phyloP scores from a whole-genome alignment of 2,888 invertebrate genomes.

The Horisme vitalbata region DNA sequence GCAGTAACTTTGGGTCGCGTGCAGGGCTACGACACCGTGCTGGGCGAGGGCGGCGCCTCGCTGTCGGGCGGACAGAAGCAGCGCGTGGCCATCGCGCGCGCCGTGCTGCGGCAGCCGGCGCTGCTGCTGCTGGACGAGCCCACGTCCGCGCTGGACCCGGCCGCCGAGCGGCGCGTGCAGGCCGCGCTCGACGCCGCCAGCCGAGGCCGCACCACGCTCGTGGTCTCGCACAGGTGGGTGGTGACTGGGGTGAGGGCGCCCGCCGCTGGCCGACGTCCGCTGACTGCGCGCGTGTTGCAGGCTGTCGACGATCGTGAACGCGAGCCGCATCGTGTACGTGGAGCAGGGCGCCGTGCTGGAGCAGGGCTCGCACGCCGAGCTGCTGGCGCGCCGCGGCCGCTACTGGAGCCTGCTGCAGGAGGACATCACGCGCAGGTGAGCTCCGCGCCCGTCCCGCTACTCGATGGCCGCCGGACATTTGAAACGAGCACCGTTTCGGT shows the following conservation, averaged over 20 bases:
- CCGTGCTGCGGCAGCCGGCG: constrained; percentile 87
- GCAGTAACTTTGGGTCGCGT: not conserved
- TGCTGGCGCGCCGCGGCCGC: constrained; percentile 84
- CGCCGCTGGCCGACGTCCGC: too few species aligned
- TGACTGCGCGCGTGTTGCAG: too few species aligned
- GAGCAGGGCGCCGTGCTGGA: constrained; percentile 87
- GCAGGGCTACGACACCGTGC: constrained; percentile 88
- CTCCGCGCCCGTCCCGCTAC: too few species aligned
- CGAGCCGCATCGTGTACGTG: constrained; percentile 87
- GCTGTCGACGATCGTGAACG: constrained; percentile 86
- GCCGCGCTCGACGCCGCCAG: constrained; percentile 87
- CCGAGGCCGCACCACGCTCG: constrained; percentile 87
- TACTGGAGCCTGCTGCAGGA: constrained; percentile 87
- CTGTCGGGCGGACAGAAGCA: constrained; percentile 93
- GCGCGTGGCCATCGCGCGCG: constrained; percentile 91
- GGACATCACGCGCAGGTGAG: constrained; percentile 70
- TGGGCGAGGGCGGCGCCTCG: constrained; percentile 90
- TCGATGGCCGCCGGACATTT: too few species aligned
- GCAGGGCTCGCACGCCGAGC: constrained; percentile 87
- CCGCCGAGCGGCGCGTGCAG: constrained; percentile 85
- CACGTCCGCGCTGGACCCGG: constrained; percentile 91
- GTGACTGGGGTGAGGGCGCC: too few species aligned
- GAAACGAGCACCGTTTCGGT: not conserved
- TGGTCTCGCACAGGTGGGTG: constrained; percentile 85
- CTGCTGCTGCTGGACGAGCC: constrained; percentile 91